Evolutionary conservation across 2,888 invertebrate genomes (phyloP).

Genomic region (Anthophora plumipes): DNA sequence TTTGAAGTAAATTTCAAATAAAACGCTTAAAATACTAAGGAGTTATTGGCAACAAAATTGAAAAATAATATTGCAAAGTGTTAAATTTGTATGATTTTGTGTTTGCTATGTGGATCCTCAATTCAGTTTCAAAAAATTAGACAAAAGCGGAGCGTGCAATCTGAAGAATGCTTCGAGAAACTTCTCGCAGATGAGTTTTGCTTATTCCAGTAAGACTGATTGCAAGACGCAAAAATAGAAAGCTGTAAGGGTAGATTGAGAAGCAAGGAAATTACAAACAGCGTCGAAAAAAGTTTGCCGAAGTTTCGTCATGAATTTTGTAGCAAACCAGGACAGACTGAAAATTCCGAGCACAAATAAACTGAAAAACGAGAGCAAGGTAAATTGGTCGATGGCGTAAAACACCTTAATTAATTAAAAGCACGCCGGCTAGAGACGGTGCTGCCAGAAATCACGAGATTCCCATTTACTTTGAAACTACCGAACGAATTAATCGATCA

Average conservation of each 20-base stretch:
- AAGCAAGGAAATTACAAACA: background rate
- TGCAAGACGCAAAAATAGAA: background rate
- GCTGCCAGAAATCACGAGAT: background rate
- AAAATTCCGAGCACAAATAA: background rate
- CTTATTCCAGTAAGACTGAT: background rate
- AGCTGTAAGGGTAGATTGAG: background rate
- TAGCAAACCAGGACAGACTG: background rate
- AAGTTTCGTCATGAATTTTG: background rate
- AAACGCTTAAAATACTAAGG: no score
- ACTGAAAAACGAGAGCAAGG: background rate
- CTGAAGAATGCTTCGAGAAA: no score
- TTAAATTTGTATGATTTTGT: no score
- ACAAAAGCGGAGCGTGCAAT: no score
- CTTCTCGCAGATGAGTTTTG: no score
- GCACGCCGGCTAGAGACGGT: background rate
- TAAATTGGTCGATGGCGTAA: background rate
- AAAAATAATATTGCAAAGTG: no score
- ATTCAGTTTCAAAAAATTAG: no score
- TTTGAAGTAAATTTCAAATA: no score
- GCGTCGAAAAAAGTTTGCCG: background rate
- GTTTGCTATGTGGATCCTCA: no score
- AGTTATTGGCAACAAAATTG: no score
- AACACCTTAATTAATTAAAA: conserved; percentile 7
- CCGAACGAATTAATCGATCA: background rate
- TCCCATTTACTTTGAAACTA: background rate